A percentile compares a stretch with the other conserved stretches of the same genome.
These are phyloP conservation scores for Catocala fraxini DNA, from an alignment of 2,888 invertebrate genomes.

Conservation along the genomic window DNA sequence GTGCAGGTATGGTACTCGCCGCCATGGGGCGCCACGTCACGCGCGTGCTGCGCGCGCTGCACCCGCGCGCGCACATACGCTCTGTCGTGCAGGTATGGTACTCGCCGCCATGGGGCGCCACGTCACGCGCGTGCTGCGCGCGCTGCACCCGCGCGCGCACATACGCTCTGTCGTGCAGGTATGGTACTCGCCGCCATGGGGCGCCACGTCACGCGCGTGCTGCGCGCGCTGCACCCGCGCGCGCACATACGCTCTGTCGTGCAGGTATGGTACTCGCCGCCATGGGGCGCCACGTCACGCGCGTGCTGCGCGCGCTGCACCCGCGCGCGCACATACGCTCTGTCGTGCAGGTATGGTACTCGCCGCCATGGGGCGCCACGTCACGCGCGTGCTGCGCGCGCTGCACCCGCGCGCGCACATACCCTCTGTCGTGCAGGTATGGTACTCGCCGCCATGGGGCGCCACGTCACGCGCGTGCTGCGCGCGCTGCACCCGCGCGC, in stretches of 20 bases:
- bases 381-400: conserved; percentile 93
- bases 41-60: conserved; percentile 93
- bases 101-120: too few species aligned
- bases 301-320: conserved; percentile 94
- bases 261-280: conserved; percentile 86
- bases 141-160: conserved; percentile 92
- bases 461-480: conserved; percentile 94
- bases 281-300: conserved; percentile 93
- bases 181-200: too few species aligned
- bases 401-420: conserved; percentile 93
- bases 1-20: conserved; percentile 89
- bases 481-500: conserved; percentile 93
- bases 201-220: conserved; percentile 93
- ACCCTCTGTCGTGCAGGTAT: conserved; percentile 93
- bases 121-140: conserved; percentile 93
- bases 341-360: conserved; percentile 90
- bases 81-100: conserved; percentile 92
- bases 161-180: conserved; percentile 94
- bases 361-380: too few species aligned
- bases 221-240: conserved; percentile 93
- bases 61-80: conserved; percentile 92
- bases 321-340: conserved; percentile 93
- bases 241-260: conserved; percentile 94
- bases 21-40: conserved; percentile 94
- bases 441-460: too few species aligned